Percentiles rank a stretch among this genome's conserved stretches.
phyloP scores from a whole-genome alignment of 1,140 invertebrate species.

The Penaeus vannamei region DNA sequence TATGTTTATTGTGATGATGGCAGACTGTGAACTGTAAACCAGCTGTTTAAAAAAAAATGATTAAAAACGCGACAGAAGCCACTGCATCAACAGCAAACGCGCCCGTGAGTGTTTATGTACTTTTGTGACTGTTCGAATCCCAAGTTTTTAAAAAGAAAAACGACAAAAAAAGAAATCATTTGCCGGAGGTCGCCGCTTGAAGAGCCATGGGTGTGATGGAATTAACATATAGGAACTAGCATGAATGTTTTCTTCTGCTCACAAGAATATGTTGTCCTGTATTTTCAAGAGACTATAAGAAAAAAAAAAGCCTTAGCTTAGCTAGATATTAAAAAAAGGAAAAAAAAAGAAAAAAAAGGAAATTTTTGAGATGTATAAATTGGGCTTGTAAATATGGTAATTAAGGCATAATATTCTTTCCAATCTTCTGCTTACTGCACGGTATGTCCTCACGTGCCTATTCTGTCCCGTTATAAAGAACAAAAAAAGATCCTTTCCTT shows the following conservation, averaged over 20 bases:
- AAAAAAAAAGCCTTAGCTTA: constrained; percentile 47
- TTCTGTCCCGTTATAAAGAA: background rate
- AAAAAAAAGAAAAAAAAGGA: background rate
- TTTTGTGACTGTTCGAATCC: no score
- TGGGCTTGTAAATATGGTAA: constrained; percentile 47
- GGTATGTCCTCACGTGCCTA: constrained; percentile 41
- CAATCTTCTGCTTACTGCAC: constrained; percentile 34
- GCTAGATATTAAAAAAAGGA: background rate
- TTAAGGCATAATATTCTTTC: constrained; percentile 46
- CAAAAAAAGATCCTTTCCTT: no score
- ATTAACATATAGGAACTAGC: no score
- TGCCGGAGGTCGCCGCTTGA: no score
- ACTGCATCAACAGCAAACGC: no score
- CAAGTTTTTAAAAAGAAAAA: no score
- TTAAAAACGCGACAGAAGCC: no score
- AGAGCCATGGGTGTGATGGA: no score
- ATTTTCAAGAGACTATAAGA: constrained; percentile 17
- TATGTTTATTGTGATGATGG: no score
- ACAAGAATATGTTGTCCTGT: constrained; percentile 35
- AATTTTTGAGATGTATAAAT: constrained; percentile 52
- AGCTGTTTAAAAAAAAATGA: background rate
- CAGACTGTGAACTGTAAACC: background rate
- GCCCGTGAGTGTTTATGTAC: no score
- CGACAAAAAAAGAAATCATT: no score
- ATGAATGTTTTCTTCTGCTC: constrained; percentile 42